Base-by-base conservation (phyloP, 2,888 invertebrate genomes). In the Octonoba sinensis region DNA sequence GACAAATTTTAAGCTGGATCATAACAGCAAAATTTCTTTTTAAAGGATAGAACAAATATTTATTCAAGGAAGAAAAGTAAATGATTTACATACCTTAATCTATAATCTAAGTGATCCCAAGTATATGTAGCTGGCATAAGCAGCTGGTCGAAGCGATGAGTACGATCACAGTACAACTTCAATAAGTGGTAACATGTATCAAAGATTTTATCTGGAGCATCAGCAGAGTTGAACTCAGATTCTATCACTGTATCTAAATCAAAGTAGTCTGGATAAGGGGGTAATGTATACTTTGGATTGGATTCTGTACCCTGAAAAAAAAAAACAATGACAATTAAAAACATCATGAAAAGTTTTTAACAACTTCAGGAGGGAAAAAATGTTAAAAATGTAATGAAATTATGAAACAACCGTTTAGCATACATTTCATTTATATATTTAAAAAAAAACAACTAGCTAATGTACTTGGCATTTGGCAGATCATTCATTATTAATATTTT, bases 101-200 rank as follows among this genome's bases (percentile, higher is more conserved):
- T 92, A 86, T 94, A 95, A 89, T 97, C 97, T 86, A 95, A 90
- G 0, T 93, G 93, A 89, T 96, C 94, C 0, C 92, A 89, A 0
- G 95, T 94, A 87, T 94, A 93, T 0, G 94, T 92, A 0, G 92
- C 91, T 0, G 96, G 95, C 86, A 93, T 92, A 6, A 95, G 88
- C 11, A 94, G 88, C 69, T 90, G 89, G 85, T 94, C 93, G 64
- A 95, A 86, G 0, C 92, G 85, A 77, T 89, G 87, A 20, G 87
- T 85, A 69, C 87, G 85, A 79, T 89, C 87, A 1, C 93, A 93
- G 87, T 93, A 94, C 12, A 96, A 91, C 84, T 94, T 92, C 18
- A 97, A 87, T 81, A 97, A 88, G 88, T 96, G 94, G 89, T 94
- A 97, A 73, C 95, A 93, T 0, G 96, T 89, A 88, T 97, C 95